Evolutionary conservation across 2,797 vertebrate species (phyloP).

Genomic region (Eutrigla gurnardus): DNA sequence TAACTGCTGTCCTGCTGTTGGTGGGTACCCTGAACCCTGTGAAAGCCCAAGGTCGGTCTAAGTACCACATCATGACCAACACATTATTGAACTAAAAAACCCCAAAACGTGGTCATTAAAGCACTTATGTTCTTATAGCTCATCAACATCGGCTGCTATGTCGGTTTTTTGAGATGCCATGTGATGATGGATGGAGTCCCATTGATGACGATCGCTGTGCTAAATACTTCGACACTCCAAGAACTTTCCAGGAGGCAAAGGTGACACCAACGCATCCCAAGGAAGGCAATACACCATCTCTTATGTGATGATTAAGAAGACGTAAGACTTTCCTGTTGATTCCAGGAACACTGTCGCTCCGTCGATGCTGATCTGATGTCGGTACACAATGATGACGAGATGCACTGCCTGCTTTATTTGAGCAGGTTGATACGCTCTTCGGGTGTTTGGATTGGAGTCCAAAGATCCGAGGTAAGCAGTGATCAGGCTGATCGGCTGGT

Average conservation of each 20-base stretch:
- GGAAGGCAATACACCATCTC: too few species aligned
- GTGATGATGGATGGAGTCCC: background rate
- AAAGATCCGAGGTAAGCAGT: background rate
- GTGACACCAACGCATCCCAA: background rate
- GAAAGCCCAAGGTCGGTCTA: background rate
- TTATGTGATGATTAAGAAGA: background rate
- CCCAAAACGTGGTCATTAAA: background rate
- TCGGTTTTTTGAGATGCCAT: background rate
- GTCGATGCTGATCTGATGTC: background rate
- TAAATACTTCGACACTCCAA: background rate
- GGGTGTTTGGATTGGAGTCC: background rate
- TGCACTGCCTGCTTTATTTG: background rate
- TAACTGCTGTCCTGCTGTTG: background rate
- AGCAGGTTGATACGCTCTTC: background rate
- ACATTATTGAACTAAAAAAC: background rate
- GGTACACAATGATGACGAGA: fast-evolving
- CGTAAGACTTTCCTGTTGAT: background rate
- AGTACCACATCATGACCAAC: background rate
- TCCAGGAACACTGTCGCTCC: background rate
- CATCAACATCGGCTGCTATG: too few species aligned
- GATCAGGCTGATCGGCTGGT: too few species aligned
- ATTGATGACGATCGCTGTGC: fast-evolving
- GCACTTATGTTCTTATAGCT: background rate
- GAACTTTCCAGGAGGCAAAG: background rate
- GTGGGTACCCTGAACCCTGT: background rate